Evolutionary conservation across 1,140 invertebrate genomes (phyloP).

Genomic region (Eupeodes corollae): DNA sequence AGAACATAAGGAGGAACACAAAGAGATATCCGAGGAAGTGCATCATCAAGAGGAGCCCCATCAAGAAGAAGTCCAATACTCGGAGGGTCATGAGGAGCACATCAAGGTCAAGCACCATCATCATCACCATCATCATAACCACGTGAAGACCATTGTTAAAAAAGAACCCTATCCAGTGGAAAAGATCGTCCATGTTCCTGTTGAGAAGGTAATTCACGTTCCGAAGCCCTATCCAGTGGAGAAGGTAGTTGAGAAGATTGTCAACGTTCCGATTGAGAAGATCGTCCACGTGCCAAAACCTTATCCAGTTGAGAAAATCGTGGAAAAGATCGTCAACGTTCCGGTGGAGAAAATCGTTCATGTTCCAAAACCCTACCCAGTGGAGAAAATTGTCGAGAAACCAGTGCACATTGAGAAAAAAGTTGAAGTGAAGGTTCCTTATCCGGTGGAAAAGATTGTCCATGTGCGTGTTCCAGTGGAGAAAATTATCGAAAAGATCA

Average conservation of each 20-base stretch:
- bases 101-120: constrained; percentile 49
- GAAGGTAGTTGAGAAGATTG: constrained; percentile 39
- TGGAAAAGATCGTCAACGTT: constrained; percentile 50
- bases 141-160: constrained; percentile 46
- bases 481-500: constrained; percentile 40
- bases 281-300: constrained; percentile 14
- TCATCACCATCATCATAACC: constrained; percentile 49
- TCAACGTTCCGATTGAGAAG: constrained; percentile 45
- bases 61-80: no score
- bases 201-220: constrained; percentile 26
- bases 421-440: constrained; percentile 47
- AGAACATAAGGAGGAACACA: no score
- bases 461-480: constrained; percentile 44
- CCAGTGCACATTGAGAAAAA: constrained; percentile 24
- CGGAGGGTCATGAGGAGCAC: constrained; percentile 6
- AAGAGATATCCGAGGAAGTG: no score
- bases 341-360: constrained; percentile 38
- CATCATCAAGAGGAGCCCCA: no score
- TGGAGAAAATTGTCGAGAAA: constrained; percentile 32
- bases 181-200: constrained; percentile 36
- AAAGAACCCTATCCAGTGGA: constrained; percentile 41
- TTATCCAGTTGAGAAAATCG: constrained; percentile 21
- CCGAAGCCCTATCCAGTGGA: constrained; percentile 28
- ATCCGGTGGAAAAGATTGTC: constrained; percentile 43
- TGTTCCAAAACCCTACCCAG: constrained; percentile 14